These are phyloP conservation scores for Atrichornis clamosus DNA, from an alignment of 2,113 vertebrate species.

Conservation along the genomic window DNA sequence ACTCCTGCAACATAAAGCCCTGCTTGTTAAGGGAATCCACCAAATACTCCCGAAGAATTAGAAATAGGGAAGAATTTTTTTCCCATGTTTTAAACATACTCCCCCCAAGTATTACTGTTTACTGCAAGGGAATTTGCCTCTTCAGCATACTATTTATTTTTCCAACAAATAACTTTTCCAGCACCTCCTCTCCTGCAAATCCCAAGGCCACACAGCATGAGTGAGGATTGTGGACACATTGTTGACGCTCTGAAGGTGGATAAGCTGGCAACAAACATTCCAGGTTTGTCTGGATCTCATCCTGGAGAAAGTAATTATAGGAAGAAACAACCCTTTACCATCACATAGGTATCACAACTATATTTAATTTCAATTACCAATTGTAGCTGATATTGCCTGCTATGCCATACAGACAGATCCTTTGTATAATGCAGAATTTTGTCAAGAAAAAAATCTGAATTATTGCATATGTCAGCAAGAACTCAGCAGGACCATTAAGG, in stretches of 20 bases:
- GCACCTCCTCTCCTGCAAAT: not conserved
- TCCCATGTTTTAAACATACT: not conserved
- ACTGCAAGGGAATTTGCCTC: not conserved
- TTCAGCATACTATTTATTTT: not conserved
- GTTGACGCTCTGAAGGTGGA: not conserved
- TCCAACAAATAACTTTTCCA: not conserved
- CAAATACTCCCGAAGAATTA: not conserved
- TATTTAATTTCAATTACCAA: not conserved
- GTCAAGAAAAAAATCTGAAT: not conserved
- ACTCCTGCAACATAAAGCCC: slow-evolving; percentile 5
- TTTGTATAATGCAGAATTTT: not conserved
- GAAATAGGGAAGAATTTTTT: not conserved
- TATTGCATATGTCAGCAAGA: not conserved
- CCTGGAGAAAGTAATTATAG: not conserved
- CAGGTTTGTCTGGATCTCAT: not conserved
- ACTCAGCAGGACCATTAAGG: not conserved
- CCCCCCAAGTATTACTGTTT: not conserved
- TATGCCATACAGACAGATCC: not conserved
- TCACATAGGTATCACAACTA: not conserved
- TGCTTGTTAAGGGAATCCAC: slow-evolving; percentile 18
- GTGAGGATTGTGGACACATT: not conserved
- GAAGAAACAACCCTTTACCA: not conserved
- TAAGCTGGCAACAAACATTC: not conserved
- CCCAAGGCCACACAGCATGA: not conserved
- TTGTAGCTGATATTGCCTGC: not conserved